Conservation (phyloP, 2,888 invertebrate species). For the Lycophotia porphyrea region DNA sequence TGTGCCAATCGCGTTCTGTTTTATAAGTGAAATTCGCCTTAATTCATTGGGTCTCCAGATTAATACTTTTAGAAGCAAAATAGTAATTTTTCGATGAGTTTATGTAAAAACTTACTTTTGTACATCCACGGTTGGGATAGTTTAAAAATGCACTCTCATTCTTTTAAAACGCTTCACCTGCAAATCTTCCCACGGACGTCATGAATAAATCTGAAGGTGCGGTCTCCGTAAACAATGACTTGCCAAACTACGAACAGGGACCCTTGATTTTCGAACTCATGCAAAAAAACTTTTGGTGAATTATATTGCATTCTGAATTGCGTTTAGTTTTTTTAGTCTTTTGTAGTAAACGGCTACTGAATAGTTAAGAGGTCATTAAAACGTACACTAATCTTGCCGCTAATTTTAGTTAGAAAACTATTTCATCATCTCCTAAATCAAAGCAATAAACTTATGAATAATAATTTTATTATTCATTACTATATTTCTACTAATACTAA, state of each 20-base stretch:
- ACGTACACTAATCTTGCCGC: not conserved
- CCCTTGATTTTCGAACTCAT: constrained; percentile 1
- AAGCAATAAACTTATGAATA: not conserved
- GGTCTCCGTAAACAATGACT: constrained; percentile 39
- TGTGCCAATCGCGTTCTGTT: not conserved
- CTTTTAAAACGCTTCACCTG: constrained; percentile 23
- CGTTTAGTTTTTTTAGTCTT: not conserved
- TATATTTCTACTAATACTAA: not conserved
- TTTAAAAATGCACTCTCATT: not conserved
- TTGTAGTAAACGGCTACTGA: not conserved
- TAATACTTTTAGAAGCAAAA: not conserved
- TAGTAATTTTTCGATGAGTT: not conserved
- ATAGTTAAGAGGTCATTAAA: not conserved
- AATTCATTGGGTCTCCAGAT: not conserved
- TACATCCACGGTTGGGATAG: not conserved
- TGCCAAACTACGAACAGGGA: not conserved
- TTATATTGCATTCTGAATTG: not conserved
- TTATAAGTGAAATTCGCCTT: not conserved
- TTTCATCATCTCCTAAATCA: not conserved
- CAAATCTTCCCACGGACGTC: constrained; percentile 21
- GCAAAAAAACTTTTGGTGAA: not conserved
- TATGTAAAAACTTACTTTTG: not conserved
- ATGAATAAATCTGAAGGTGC: constrained; percentile 14
- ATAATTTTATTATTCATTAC: not conserved
- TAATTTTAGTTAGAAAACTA: not conserved